Conservation (phyloP, 2,797 vertebrate species). For the Loriculus beryllinus region DNA sequence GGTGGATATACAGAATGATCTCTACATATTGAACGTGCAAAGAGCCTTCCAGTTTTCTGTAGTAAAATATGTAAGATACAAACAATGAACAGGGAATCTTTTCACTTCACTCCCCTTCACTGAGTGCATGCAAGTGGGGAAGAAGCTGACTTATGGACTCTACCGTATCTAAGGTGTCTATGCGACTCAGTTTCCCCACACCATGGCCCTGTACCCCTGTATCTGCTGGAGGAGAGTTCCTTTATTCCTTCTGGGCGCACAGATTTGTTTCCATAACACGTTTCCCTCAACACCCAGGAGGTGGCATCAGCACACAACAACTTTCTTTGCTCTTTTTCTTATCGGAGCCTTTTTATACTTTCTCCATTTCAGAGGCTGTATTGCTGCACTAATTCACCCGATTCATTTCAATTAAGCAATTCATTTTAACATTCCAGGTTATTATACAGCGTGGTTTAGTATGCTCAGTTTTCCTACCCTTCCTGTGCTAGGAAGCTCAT, state of each 20-base stretch:
- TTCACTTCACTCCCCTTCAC: background rate
- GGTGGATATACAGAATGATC: background rate
- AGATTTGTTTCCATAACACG: background rate
- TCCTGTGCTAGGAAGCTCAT: background rate
- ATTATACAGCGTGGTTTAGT: background rate
- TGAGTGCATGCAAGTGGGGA: background rate
- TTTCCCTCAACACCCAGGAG: background rate
- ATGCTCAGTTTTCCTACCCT: background rate
- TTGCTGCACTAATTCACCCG: background rate
- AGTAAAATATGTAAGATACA: background rate
- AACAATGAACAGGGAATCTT: background rate
- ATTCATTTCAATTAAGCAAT: background rate
- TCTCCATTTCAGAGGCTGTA: background rate
- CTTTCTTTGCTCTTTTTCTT: background rate
- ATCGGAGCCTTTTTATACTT: background rate
- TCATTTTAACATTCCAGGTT: background rate
- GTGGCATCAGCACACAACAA: background rate
- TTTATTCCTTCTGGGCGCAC: background rate
- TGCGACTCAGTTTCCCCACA: accelerated
- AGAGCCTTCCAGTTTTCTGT: background rate
- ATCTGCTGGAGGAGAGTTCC: background rate
- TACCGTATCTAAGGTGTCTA: background rate
- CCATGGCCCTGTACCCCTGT: too few relatives aligned
- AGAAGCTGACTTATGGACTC: background rate
- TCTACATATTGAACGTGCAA: background rate